phyloP scores from a whole-genome alignment of 92 coral and sea anemone genomes.

The Porites cylindrica region DNA sequence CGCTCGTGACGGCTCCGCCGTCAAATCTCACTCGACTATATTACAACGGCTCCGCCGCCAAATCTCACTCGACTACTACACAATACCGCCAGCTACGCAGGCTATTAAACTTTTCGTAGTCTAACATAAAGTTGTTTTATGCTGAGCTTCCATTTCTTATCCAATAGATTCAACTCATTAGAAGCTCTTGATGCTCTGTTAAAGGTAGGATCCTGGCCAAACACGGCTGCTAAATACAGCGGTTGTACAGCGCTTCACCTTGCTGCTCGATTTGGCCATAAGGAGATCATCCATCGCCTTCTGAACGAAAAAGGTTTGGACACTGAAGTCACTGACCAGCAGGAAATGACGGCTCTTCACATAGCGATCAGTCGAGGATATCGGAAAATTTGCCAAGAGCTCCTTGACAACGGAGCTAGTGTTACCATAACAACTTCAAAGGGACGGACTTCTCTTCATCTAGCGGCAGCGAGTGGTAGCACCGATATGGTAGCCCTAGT shows the following conservation, averaged over 20 bases:
- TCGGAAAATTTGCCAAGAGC: constrained; percentile 52
- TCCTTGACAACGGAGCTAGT: constrained; percentile 49
- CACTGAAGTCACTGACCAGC: constrained; percentile 59
- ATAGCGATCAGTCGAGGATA: constrained; percentile 67
- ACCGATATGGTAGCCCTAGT: constrained; percentile 32
- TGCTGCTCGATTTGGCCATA: constrained; percentile 62
- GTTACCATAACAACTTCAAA: constrained; percentile 28
- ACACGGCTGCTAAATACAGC: constrained; percentile 4
- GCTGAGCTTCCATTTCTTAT: neutral
- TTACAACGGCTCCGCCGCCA: too few relatives aligned
- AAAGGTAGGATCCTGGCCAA: constrained; percentile 54
- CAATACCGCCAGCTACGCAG: too few relatives aligned
- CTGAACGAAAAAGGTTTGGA: constrained; percentile 33
- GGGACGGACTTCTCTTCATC: constrained; percentile 51
- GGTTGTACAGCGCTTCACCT: constrained; percentile 56
- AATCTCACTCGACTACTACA: too few relatives aligned
- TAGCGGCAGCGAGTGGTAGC: constrained; percentile 55
- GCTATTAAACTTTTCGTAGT: neutral
- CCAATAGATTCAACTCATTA: neutral
- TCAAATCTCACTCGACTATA: too few relatives aligned
- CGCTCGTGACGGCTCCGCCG: too few relatives aligned
- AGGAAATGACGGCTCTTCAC: constrained; percentile 78
- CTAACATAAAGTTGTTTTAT: neutral
- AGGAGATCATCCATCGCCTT: constrained; percentile 50
- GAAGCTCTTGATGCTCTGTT: constrained; percentile 28